phyloP scores from a whole-genome alignment of 2,797 vertebrate species.

The Botia kubotai region DNA sequence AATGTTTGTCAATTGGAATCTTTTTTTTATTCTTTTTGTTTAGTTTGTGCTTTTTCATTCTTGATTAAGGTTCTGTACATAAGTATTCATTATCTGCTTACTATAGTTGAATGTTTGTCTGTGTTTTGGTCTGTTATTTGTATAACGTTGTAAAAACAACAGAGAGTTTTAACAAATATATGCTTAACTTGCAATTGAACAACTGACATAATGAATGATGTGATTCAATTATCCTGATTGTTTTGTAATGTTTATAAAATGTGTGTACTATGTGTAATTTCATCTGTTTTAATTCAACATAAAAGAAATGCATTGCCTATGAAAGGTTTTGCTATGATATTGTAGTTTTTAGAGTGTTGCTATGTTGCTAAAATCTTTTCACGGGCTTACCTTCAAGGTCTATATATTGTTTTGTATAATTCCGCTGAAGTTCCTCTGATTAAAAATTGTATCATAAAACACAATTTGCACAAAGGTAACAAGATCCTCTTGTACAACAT shows the following conservation, averaged over 20 bases:
- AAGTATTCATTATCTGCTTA: constrained; percentile 62
- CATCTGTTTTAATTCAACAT: not conserved
- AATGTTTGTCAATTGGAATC: not conserved
- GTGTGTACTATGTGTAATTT: not conserved
- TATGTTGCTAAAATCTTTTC: not conserved
- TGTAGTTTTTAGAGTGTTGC: not conserved
- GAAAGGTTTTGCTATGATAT: not conserved
- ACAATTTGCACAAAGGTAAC: not conserved
- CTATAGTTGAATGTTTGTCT: constrained; percentile 43
- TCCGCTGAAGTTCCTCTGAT: no score
- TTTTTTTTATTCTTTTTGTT: not conserved
- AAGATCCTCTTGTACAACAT: not conserved
- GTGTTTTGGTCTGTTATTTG: constrained; percentile 33
- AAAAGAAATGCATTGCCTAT: not conserved
- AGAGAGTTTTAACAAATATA: constrained; percentile 65
- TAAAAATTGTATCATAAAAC: not conserved
- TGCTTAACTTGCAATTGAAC: constrained; percentile 62
- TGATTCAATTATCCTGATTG: constrained; percentile 62
- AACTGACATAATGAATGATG: constrained; percentile 75
- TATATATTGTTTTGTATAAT: not conserved
- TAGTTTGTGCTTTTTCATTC: constrained; percentile 5
- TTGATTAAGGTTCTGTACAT: constrained; percentile 66
- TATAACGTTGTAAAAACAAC: constrained; percentile 50
- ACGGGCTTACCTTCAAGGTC: not conserved
- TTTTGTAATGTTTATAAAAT: constrained; percentile 8